Evolutionary conservation across 2,797 vertebrate genomes (phyloP), one percentile per base, ranked within the genome.

Genomic region (Petrocephalus schoutedeni): DNA sequence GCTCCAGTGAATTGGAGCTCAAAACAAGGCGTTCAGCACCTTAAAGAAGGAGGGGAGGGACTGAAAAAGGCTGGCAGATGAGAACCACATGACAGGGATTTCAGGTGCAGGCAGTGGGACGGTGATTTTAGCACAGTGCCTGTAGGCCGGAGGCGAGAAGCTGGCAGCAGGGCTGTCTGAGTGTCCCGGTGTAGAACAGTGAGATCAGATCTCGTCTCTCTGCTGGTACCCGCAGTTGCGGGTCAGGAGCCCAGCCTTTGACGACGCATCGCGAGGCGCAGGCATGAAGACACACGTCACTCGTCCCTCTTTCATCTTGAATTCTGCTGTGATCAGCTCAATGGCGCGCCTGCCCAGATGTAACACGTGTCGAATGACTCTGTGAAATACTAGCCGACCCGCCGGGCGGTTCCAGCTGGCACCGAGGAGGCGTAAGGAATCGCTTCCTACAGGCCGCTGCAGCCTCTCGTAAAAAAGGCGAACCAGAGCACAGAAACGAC

Each of bases 381-480:
- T 54, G 45, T 61, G 67, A 86, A 88, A 88, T 16, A 9, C 45
- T 61, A 53, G 32, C 41, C 41, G 57, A n/a, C 41, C 80, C 28
- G 36, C 87, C 36, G 61, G 82, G 4, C 19, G 21, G 28, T 53
- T 53, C 59, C 88, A 88, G n/a, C 85, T 88, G 85, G 85, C 85
- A 80, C 16, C 23, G 21, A 5, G 85, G 80, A 57, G 45, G 88
- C 45, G 23, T 83, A 74, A 57, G 51, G 80, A 85, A 87, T 74
- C 88, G 57, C 77, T 87, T 89, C 77, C 61, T 71, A 41, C 87
- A 23, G 57, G 87, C 36, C 16, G 32, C 85, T 54, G 23, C 49
- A 16, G 77, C 56, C 77, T 89, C 12, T 89, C 59, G 16, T 80
- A 86, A 74, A 56, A 71, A 83, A 57, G 49, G 21, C 4, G 71